Conservation (phyloP, 2,888 invertebrate species). For the Dolomedes plantarius region DNA sequence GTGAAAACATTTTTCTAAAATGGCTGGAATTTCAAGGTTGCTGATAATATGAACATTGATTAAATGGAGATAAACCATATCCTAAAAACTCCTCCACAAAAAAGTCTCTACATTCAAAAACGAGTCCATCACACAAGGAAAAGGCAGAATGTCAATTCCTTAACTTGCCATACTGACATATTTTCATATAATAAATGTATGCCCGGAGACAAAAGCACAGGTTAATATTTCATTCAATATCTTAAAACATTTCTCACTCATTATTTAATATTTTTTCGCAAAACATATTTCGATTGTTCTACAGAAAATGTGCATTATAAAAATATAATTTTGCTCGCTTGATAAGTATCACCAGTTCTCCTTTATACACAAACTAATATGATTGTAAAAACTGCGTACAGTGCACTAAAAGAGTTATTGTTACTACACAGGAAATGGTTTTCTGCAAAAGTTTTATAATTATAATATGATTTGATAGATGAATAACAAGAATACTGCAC, state of each 20-base stretch:
- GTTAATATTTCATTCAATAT: not conserved
- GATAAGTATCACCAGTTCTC: no score
- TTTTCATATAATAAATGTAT: not conserved
- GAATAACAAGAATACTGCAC: no score
- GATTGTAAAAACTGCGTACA: no score
- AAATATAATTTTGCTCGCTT: not conserved
- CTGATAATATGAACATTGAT: slow-evolving; percentile 49
- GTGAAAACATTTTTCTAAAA: not conserved
- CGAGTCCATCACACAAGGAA: not conserved
- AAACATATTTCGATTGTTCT: not conserved
- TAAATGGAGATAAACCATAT: slow-evolving; percentile 40
- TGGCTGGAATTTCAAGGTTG: slow-evolving; percentile 1
- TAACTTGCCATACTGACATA: not conserved
- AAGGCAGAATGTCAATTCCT: not conserved
- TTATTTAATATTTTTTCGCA: not conserved
- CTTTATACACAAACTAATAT: no score
- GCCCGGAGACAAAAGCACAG: not conserved
- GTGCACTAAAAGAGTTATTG: no score
- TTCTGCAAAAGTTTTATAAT: no score
- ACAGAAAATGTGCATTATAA: not conserved
- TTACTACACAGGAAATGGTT: no score
- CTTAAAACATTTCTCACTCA: not conserved
- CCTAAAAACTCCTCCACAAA: slow-evolving; percentile 30
- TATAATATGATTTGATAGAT: no score
- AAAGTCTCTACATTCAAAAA: not conserved